A percentile compares a stretch with the other conserved stretches of the same genome.
phyloP scores from a whole-genome alignment of 2,888 invertebrate genomes.

The Erebia ligea region DNA sequence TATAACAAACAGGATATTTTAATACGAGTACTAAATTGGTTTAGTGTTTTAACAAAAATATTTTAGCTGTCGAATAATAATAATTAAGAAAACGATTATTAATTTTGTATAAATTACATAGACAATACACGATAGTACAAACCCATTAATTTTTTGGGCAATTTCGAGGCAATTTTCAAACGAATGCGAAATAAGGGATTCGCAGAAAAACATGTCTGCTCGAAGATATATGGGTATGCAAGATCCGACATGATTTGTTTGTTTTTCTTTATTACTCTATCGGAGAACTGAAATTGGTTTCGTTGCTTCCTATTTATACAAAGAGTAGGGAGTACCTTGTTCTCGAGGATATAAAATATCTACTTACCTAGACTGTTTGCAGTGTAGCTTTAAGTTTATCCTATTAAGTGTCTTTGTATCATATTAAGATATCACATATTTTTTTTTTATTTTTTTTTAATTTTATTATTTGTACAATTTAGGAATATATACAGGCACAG shows the following conservation, averaged over 20 bases:
- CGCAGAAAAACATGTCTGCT: constrained; percentile 47
- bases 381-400: too few relatives aligned
- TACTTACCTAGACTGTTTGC: too few relatives aligned
- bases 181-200: constrained; percentile 49
- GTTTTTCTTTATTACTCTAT: constrained; percentile 38
- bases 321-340: background rate
- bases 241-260: constrained; percentile 44
- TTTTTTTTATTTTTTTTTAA: too few relatives aligned
- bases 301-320: constrained; percentile 19
- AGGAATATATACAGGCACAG: too few relatives aligned
- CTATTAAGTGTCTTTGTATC: too few relatives aligned
- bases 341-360: background rate
- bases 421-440: too few relatives aligned
- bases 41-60: too few relatives aligned
- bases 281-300: constrained; percentile 37
- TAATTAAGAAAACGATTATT: too few relatives aligned
- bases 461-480: too few relatives aligned
- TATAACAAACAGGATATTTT: too few relatives aligned
- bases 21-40: too few relatives aligned
- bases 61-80: too few relatives aligned
- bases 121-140: background rate
- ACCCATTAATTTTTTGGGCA: constrained; percentile 44
- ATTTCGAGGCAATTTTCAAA: constrained; percentile 47
- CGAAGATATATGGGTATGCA: constrained; percentile 39
- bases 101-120: background rate